A percentile compares a stretch with the other conserved stretches of the same genome.
Conservation (phyloP, 2,797 vertebrate species). For the Coreius guichenoti region DNA sequence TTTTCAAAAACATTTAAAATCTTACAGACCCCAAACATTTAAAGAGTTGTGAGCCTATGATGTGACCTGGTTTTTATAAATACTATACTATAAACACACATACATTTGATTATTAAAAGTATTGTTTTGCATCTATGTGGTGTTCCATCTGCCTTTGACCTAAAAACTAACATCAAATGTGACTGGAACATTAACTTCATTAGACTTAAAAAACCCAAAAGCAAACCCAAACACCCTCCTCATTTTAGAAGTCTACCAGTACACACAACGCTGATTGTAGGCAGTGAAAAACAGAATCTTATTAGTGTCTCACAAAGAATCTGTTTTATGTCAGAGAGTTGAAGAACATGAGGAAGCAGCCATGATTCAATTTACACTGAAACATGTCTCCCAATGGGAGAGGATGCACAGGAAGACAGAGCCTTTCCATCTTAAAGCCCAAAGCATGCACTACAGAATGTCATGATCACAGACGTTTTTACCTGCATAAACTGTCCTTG, state of each 20-base stretch:
- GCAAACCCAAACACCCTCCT: neutral
- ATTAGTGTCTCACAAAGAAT: slow-evolving; percentile 38
- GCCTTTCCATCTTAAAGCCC: neutral
- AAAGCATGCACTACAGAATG: neutral
- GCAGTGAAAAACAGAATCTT: slow-evolving; percentile 26
- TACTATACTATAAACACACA: neutral
- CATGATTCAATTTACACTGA: slow-evolving; percentile 24
- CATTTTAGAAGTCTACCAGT: neutral
- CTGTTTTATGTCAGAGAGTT: neutral
- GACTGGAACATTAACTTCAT: neutral
- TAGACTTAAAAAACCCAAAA: neutral
- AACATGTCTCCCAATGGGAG: neutral
- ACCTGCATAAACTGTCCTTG: too few relatives aligned
- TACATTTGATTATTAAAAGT: neutral
- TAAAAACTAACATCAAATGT: neutral
- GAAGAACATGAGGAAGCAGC: slow-evolving; percentile 17
- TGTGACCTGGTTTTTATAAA: neutral
- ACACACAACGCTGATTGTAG: neutral
- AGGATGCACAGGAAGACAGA: neutral
- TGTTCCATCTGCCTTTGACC: neutral
- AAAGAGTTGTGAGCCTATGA: neutral
- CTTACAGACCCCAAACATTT: neutral
- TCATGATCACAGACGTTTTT: neutral
- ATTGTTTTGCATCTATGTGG: neutral
- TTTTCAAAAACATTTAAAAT: neutral